A percentile compares a stretch with the other conserved stretches of the same genome.
Evolutionary conservation across 2,888 invertebrate genomes (phyloP).

Genomic region (Anaspis maculata): DNA sequence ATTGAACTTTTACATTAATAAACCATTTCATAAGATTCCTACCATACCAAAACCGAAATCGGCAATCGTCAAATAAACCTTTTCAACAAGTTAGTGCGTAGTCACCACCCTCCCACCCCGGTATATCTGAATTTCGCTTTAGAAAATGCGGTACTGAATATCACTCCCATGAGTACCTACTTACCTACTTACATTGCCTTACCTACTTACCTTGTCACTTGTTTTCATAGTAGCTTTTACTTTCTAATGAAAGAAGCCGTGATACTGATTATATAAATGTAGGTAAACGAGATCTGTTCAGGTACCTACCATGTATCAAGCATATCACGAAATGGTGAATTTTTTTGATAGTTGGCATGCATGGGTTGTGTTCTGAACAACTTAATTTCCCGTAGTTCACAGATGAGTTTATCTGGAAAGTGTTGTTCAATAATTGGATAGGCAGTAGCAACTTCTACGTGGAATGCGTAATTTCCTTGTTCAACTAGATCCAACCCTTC

Average conservation of each 20-base stretch:
- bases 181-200: neutral
- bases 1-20: too few relatives aligned
- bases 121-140: too few relatives aligned
- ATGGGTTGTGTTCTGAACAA: constrained; percentile 27
- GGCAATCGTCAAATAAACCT: too few relatives aligned
- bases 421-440: constrained; percentile 33
- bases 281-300: neutral
- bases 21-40: too few relatives aligned
- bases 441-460: constrained; percentile 32
- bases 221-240: too few relatives aligned
- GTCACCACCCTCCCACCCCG: too few relatives aligned
- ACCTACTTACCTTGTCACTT: too few relatives aligned
- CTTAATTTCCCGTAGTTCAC: constrained; percentile 33
- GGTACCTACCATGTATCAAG: constrained; percentile 33
- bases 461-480: constrained; percentile 35
- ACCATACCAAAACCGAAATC: too few relatives aligned
- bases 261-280: neutral
- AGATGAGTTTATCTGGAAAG: constrained; percentile 30
- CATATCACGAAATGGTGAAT: constrained; percentile 33
- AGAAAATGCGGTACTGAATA: too few relatives aligned
- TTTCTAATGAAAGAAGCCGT: too few relatives aligned
- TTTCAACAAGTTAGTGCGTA: too few relatives aligned
- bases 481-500: constrained; percentile 28
- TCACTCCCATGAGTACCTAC: too few relatives aligned
- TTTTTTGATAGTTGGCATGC: constrained; percentile 29